Conservation (phyloP, 1,140 invertebrate genomes). For the Dufourea novaeangliae region DNA sequence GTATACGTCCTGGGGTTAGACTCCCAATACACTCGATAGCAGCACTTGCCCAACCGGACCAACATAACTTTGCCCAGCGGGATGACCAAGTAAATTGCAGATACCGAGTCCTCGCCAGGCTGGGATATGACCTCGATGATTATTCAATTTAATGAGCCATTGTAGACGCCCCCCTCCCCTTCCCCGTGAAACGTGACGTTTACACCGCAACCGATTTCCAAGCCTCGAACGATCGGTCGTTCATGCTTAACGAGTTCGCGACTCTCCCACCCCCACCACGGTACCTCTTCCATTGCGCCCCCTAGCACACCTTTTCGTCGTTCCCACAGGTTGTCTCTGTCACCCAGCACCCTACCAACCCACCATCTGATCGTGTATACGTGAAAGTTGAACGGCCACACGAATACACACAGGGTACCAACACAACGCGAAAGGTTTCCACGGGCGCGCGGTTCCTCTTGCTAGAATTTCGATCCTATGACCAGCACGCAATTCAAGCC, state of each 20-base stretch:
- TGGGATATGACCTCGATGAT: conserved; percentile 67
- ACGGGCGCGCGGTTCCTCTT: conserved; percentile 40
- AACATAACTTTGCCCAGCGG: conserved; percentile 45
- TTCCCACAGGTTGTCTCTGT: background rate
- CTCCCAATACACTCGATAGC: conserved; percentile 36
- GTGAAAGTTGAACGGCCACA: conserved; percentile 10
- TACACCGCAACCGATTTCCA: conserved; percentile 69
- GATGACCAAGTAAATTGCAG: conserved; percentile 66
- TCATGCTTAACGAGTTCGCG: conserved; percentile 66
- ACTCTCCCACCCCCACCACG: background rate
- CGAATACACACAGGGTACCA: background rate
- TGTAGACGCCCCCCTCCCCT: conserved; percentile 61
- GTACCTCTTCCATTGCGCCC: background rate
- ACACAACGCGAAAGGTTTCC: conserved; percentile 37
- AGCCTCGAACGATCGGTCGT: conserved; percentile 54
- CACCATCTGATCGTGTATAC: background rate
- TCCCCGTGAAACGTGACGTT: conserved; percentile 76
- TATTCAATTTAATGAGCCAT: conserved; percentile 76
- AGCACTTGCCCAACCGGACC: conserved; percentile 14
- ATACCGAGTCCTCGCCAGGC: conserved; percentile 52
- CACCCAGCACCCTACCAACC: too few species aligned
- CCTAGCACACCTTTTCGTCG: background rate
- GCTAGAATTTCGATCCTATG: conserved; percentile 59
- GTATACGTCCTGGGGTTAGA: background rate
- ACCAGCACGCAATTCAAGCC: conserved; percentile 54